Conservation (phyloP, 1,140 invertebrate species). For the Babylonia areolata region DNA sequence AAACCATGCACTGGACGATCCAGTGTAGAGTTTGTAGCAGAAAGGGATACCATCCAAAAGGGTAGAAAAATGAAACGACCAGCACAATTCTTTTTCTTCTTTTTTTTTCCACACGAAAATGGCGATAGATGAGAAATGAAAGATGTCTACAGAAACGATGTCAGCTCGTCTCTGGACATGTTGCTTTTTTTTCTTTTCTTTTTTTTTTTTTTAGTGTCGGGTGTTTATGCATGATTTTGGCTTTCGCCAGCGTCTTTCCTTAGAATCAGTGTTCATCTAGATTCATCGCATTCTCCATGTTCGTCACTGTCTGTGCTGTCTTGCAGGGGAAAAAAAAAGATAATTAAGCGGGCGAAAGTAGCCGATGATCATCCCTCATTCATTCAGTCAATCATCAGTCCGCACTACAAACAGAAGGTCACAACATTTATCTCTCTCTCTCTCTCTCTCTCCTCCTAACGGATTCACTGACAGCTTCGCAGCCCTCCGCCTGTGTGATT, state of each 20-base stretch:
- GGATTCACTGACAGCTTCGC: not conserved
- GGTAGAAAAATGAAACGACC: no score
- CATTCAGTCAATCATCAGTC: not conserved
- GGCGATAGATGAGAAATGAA: not conserved
- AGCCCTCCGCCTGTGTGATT: not conserved
- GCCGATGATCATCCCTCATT: not conserved
- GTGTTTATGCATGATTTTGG: conserved; percentile 12
- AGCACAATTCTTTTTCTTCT: not conserved
- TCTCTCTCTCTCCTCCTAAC: no score
- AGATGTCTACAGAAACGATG: no score
- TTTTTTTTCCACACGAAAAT: not conserved
- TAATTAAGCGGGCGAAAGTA: not conserved
- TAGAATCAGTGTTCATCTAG: not conserved
- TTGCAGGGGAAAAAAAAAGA: no score
- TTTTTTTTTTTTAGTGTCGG: not conserved
- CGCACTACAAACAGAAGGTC: not conserved
- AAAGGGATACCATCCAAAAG: no score
- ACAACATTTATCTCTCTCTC: no score
- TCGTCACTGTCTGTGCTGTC: no score
- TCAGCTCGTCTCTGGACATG: no score
- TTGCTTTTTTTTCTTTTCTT: not conserved
- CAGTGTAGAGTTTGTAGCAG: not conserved
- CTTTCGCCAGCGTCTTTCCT: not conserved
- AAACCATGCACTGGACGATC: not conserved
- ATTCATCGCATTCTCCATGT: no score